These are phyloP conservation scores for Arrhopalites spinosus DNA, from an alignment of 2,888 invertebrate genomes.

Conservation along the genomic window DNA sequence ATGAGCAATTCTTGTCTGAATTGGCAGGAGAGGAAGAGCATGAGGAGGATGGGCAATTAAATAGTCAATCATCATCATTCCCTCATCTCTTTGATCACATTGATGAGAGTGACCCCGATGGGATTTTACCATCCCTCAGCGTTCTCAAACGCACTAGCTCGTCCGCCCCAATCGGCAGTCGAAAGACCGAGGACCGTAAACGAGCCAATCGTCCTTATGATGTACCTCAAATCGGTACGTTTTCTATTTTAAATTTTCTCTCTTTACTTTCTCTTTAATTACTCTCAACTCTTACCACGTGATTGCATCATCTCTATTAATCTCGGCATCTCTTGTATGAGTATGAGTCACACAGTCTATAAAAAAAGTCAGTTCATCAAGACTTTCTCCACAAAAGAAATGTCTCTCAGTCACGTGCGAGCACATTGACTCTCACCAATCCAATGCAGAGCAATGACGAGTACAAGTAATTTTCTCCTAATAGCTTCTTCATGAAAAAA, in stretches of 20 bases:
- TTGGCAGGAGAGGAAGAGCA: neutral
- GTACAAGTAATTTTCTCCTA: too few relatives aligned
- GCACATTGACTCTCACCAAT: too few relatives aligned
- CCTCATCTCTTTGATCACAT: neutral
- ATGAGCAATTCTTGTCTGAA: conserved; percentile 22
- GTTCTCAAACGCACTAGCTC: conserved; percentile 29
- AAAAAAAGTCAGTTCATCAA: too few relatives aligned
- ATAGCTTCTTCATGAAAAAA: too few relatives aligned
- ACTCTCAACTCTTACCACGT: too few relatives aligned
- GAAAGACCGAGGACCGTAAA: conserved; percentile 41
- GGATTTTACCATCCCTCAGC: conserved; percentile 24
- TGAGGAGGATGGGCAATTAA: neutral
- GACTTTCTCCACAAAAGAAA: too few relatives aligned
- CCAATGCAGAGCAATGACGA: too few relatives aligned
- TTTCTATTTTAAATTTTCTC: neutral
- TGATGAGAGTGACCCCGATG: conserved; percentile 1
- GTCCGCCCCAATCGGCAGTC: conserved; percentile 23
- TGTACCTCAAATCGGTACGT: conserved; percentile 56
- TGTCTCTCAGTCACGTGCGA: too few relatives aligned
- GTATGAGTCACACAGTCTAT: too few relatives aligned
- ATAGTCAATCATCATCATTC: neutral
- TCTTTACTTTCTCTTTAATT: too few relatives aligned
- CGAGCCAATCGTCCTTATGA: conserved; percentile 52
- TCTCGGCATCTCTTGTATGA: too few relatives aligned
- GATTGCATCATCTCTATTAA: too few relatives aligned